Conservation (phyloP, 2,888 invertebrate genomes). For the Lepidochrysops patricia region DNA sequence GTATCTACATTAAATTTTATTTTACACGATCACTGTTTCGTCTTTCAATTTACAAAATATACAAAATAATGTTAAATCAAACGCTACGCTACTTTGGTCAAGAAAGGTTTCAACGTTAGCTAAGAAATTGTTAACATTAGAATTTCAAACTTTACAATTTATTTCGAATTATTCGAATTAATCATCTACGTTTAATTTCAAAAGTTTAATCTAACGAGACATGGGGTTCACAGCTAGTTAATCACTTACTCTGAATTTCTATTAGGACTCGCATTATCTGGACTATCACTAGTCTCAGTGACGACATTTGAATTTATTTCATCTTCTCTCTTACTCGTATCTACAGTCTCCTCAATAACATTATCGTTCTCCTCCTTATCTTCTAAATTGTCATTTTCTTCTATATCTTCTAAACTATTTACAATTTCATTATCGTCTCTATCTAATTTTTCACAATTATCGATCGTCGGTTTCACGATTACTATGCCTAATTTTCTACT, state of each 20-base stretch:
- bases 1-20: not conserved
- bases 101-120: constrained; percentile 18
- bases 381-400: not conserved
- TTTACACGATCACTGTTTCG: constrained; percentile 47
- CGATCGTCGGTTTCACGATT: not conserved
- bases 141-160: constrained; percentile 7
- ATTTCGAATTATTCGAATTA: constrained; percentile 26
- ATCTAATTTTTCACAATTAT: constrained; percentile 39
- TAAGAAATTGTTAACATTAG: constrained; percentile 2
- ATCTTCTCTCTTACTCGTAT: constrained; percentile 34
- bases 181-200: constrained; percentile 19
- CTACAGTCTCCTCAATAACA: not conserved
- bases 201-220: constrained; percentile 12
- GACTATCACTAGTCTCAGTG: constrained; percentile 35
- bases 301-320: constrained; percentile 64
- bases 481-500: constrained; percentile 26
- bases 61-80: constrained; percentile 36
- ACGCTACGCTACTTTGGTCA: constrained; percentile 31
- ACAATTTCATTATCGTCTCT: constrained; percentile 33
- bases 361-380: constrained; percentile 12
- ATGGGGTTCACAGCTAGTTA: constrained; percentile 42
- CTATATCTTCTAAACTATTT: constrained; percentile 35
- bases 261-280: constrained; percentile 57
- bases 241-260: constrained; percentile 54
- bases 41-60: constrained; percentile 61